Evolutionary conservation across 2,888 invertebrate genomes (phyloP), one percentile per base, ranked within the genome.

Genomic region (Lymantria monacha): DNA sequence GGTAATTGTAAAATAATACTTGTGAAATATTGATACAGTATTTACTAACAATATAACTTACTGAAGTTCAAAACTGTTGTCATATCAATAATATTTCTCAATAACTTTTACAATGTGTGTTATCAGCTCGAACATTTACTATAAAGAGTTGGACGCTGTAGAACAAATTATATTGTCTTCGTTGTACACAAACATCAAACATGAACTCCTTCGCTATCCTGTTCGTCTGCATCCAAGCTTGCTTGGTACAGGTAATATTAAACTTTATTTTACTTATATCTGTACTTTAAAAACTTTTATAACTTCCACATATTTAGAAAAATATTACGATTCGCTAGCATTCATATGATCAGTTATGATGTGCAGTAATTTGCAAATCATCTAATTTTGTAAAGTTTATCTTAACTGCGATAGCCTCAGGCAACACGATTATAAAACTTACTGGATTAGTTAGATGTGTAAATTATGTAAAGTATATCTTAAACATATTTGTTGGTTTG

Each of bases 191-290:
- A 33, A 33, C 33, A 33, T 33, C 9, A 33, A 33, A 33, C 33
- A 33, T 33, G 33, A 33, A 67, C 50, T 51, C 69, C 50, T 72
- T 73, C 50, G 51, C 69, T 46, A 42, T 76, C 44, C 47, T 78
- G 13, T 38, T 75, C 12, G 48, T 77, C 57, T 76, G 71, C 66
- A 50, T 67, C 53, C 75, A 76, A 58, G 72, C 70, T 60, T 74
- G 69, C 61, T 65, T 76, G 54, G 50, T 73, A 46, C 73, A 77
- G 63, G 78, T 78, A 55, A 22, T 57, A 53, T 46, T 22, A 40
- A 11, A 38, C n/a, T n/a, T n/a, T n/a, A n/a, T 22, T 5, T 22
- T 22, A 22, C 22, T 22, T 22, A 22, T 22, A 3, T 22, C 5
- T 22, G 3, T 22, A 5, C 5, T 22, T 22, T 22, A 5, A 22